These are phyloP conservation scores for Chelonus insularis DNA, from an alignment of 1,140 invertebrate species.

Conservation along the genomic window DNA sequence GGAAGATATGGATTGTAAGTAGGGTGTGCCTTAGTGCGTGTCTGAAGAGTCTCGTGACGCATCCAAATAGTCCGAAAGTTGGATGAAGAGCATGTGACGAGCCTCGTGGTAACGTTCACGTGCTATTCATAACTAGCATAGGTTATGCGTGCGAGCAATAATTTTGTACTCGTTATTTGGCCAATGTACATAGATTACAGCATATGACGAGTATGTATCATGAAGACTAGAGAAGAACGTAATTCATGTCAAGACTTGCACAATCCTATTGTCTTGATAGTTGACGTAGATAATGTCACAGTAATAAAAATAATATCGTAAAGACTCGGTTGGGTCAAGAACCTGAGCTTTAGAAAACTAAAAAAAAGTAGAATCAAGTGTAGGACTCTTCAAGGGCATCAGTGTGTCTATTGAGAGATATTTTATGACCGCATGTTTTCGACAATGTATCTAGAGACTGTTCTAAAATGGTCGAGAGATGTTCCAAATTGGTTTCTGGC, in stretches of 20 bases:
- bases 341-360: not conserved
- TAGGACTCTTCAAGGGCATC: conserved; percentile 28
- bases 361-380: not conserved
- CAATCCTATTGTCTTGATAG: not conserved
- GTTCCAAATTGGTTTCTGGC: conserved; percentile 39
- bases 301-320: not conserved
- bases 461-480: conserved; percentile 48
- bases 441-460: conserved; percentile 41
- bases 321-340: conserved; percentile 3
- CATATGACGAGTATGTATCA: not conserved
- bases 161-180: conserved; percentile 13
- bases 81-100: conserved; percentile 19
- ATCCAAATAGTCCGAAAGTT: not conserved
- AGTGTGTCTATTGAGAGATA: not conserved
- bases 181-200: not conserved
- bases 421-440: conserved; percentile 40
- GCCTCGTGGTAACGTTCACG: conserved; percentile 22
- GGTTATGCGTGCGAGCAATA: conserved; percentile 22
- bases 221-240: not conserved
- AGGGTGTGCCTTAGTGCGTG: conserved; percentile 8
- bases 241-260: conserved; percentile 2
- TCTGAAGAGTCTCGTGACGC: conserved; percentile 10
- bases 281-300: not conserved
- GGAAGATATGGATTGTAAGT: not conserved
- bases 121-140: conserved; percentile 26